These are phyloP conservation scores for Tenebrio molitor DNA, from an alignment of 1,140 invertebrate species.

Conservation along the genomic window DNA sequence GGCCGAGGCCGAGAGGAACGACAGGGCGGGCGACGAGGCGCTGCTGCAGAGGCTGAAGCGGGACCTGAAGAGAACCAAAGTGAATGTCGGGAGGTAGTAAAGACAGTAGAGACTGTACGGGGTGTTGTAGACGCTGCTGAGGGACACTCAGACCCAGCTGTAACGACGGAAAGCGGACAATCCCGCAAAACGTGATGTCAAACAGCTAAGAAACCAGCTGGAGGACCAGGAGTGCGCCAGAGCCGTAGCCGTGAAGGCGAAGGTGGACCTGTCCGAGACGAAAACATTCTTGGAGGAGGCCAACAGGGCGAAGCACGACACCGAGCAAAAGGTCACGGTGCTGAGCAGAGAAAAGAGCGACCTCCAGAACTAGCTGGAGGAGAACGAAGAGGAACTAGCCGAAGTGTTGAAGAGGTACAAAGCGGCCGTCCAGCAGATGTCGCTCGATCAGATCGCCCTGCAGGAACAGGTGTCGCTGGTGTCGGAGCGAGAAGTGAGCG, in stretches of 20 bases:
- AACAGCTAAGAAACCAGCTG: slow-evolving; percentile 90
- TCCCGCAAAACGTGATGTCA: slow-evolving; percentile 83
- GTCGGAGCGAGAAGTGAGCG: slow-evolving; percentile 83
- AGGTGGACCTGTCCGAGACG: slow-evolving; percentile 84
- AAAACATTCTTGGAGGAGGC: slow-evolving; percentile 86
- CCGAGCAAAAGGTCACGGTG: slow-evolving; percentile 82
- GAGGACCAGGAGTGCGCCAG: slow-evolving; percentile 91
- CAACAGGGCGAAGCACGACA: slow-evolving; percentile 73
- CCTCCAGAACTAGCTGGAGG: slow-evolving; percentile 86
- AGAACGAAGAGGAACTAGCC: slow-evolving; percentile 91
- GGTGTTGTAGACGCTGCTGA: too few relatives aligned
- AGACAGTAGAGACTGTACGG: too few relatives aligned
- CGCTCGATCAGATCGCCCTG: slow-evolving; percentile 84
- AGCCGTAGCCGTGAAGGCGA: slow-evolving; percentile 85
- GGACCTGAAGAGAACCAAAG: slow-evolving; percentile 87
- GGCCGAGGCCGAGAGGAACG: slow-evolving; percentile 79
- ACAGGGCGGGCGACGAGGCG: slow-evolving; percentile 75
- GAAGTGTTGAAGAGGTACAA: slow-evolving; percentile 95
- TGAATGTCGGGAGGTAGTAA: too few relatives aligned
- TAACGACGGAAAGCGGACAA: slow-evolving; percentile 88
- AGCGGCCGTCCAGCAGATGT: slow-evolving; percentile 86
- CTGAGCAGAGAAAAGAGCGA: slow-evolving; percentile 85
- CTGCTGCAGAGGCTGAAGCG: slow-evolving; percentile 76
- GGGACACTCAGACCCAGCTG: slow-evolving; percentile 86
- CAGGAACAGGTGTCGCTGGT: slow-evolving; percentile 87